Conservation (phyloP, 2,113 vertebrate species). For the Phrynosoma blainvillii region DNA sequence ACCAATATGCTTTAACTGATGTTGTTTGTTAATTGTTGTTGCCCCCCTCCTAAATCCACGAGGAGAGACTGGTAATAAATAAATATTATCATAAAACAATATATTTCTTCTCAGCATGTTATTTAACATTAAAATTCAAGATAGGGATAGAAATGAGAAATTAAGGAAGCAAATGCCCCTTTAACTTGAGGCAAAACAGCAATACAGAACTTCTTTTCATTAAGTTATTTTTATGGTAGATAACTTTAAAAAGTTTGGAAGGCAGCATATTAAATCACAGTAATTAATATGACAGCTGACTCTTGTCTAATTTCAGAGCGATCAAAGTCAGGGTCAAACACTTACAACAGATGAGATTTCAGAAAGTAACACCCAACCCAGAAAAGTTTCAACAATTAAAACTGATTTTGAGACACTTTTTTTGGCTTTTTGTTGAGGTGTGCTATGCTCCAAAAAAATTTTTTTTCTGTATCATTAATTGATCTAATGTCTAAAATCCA, state of each 20-base stretch:
- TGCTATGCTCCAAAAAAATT: background rate
- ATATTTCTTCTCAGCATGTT: background rate
- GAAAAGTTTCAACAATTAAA: background rate
- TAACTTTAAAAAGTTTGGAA: background rate
- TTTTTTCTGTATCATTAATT: background rate
- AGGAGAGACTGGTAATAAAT: too few relatives aligned
- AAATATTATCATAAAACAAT: background rate
- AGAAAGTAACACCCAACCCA: background rate
- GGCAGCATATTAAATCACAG: background rate
- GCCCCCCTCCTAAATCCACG: too few relatives aligned
- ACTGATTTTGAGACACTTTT: background rate
- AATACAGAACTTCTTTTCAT: background rate
- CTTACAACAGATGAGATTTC: too few relatives aligned
- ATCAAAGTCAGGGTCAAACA: background rate
- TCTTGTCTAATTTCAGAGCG: background rate
- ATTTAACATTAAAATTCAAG: background rate
- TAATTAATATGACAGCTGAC: background rate
- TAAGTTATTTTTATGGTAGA: background rate
- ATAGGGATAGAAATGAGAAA: too few relatives aligned
- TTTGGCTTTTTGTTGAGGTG: background rate
- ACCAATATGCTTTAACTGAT: too few relatives aligned
- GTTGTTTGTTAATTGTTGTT: too few relatives aligned
- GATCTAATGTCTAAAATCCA: background rate
- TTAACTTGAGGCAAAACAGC: background rate
- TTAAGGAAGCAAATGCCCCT: too few relatives aligned